A percentile compares a stretch with the other conserved stretches of the same genome.
Evolutionary conservation across 1,140 invertebrate genomes (phyloP).

Genomic region (Coptotermes formosanus): DNA sequence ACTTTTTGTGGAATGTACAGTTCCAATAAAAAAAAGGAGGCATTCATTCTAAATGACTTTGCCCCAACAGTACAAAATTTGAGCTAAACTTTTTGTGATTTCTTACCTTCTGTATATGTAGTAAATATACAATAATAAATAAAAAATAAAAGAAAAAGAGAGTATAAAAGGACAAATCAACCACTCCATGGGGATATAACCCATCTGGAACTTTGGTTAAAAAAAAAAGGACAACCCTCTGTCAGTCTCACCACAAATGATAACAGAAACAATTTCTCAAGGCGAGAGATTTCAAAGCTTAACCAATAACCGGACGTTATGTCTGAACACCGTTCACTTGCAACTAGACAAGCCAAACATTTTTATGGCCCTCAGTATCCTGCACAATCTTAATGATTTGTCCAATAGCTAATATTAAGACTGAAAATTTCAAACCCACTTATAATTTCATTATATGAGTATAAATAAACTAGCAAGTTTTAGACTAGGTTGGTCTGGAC

Average conservation of each 20-base stretch:
- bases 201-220: neutral
- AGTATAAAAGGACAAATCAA: neutral
- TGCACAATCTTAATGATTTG: neutral
- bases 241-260: neutral
- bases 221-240: neutral
- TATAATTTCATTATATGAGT: neutral
- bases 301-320: neutral
- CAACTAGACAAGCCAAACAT: neutral
- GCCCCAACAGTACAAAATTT: neutral
- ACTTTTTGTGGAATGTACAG: conserved; percentile 30
- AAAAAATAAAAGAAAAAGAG: no score
- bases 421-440: neutral
- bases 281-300: neutral
- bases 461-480: neutral
- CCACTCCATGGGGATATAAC: neutral
- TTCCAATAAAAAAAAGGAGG: neutral
- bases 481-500: neutral
- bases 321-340: neutral
- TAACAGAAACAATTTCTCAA: neutral
- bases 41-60: neutral
- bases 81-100: neutral
- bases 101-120: neutral
- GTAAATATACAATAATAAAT: conserved; percentile 4
- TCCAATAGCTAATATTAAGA: neutral
- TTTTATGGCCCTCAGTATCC: neutral